These are phyloP conservation scores for Rhynchotus rufescens DNA, from an alignment of 2,797 vertebrate species.

Conservation along the genomic window DNA sequence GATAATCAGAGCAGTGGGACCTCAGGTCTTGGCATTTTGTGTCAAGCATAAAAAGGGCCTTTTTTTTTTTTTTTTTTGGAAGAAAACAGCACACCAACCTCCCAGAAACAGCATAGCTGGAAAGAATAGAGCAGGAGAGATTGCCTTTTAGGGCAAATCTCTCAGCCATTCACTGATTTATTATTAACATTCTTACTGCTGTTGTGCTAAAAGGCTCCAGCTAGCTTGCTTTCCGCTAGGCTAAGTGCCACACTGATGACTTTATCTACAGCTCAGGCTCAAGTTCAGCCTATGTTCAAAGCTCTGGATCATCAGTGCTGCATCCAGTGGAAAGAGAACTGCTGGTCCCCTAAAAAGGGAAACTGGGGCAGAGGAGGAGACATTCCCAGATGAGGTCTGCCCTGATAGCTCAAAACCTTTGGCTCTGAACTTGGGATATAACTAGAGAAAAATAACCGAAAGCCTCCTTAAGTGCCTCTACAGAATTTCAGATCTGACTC, in stretches of 20 bases:
- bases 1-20: conserved; percentile 36
- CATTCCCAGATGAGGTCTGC: background rate
- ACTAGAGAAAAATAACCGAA: background rate
- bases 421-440: background rate
- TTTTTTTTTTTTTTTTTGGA: background rate
- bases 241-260: background rate
- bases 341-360: background rate
- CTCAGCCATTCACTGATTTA: conserved; percentile 59
- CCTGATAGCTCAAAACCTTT: background rate
- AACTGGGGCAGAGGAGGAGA: background rate
- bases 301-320: background rate
- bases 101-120: conserved; percentile 35
- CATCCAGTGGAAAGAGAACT: background rate
- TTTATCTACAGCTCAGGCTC: background rate
- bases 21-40: conserved; percentile 12
- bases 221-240: background rate
- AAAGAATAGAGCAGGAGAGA: conserved; percentile 26
- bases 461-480: background rate
- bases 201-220: background rate
- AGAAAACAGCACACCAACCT: conserved; percentile 39
- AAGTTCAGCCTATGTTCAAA: background rate
- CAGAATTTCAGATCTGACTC: background rate
- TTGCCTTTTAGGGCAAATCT: conserved; percentile 61
- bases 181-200: conserved; percentile 45
- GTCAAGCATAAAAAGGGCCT: fast-evolving